These are phyloP conservation scores for Lumbricus terrestris DNA, from an alignment of 2,888 invertebrate genomes.

Conservation along the genomic window DNA sequence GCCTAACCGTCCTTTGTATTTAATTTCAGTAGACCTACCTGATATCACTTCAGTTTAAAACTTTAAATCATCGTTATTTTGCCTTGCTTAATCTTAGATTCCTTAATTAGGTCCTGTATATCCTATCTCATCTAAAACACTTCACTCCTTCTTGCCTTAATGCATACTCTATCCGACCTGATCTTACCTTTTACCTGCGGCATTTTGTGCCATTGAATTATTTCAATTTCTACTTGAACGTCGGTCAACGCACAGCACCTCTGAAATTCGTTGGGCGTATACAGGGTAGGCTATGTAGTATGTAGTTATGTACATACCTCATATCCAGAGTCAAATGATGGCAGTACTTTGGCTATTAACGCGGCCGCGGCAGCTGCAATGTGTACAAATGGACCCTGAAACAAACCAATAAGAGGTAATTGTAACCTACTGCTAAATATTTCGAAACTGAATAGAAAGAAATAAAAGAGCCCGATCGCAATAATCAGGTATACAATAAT, in stretches of 20 bases:
- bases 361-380: slow-evolving; percentile 95
- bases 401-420: slow-evolving; percentile 24
- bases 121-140: background rate
- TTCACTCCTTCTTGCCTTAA: background rate
- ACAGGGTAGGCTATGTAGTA: too few species aligned
- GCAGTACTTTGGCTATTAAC: slow-evolving; percentile 76
- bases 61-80: background rate
- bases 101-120: background rate
- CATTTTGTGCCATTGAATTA: background rate
- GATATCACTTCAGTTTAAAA: too few species aligned
- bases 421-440: background rate
- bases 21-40: too few species aligned
- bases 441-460: background rate
- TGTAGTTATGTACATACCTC: background rate
- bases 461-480: background rate
- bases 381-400: slow-evolving; percentile 90
- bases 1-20: too few species aligned
- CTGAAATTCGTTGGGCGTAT: background rate
- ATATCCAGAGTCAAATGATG: background rate
- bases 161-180: background rate
- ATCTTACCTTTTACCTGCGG: background rate
- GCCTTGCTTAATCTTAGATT: background rate
- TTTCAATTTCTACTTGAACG: background rate
- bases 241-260: background rate
- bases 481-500: background rate